These are phyloP conservation scores for Heliothis virescens DNA, from an alignment of 1,140 invertebrate species.

Conservation along the genomic window DNA sequence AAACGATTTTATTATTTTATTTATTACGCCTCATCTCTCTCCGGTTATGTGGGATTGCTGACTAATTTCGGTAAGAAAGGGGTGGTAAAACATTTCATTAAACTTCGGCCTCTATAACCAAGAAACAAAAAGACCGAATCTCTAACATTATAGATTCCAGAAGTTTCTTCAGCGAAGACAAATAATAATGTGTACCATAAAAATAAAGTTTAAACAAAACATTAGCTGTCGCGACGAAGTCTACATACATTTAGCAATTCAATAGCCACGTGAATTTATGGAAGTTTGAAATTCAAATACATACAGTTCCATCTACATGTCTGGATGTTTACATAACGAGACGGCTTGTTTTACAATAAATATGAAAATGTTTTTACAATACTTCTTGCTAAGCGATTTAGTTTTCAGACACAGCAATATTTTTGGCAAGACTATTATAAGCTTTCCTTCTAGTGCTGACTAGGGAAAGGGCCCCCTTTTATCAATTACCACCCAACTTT, in stretches of 20 bases:
- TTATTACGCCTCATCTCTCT: too few relatives aligned
- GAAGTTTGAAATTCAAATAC: conserved; percentile 6
- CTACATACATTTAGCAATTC: conserved; percentile 4
- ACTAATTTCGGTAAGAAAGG: too few relatives aligned
- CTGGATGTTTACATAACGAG: conserved; percentile 4
- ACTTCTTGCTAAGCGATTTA: background rate
- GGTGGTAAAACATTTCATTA: too few relatives aligned
- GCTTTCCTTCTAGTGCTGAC: background rate
- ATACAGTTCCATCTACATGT: conserved; percentile 4
- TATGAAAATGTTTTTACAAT: conserved; percentile 2
- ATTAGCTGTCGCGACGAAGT: conserved; percentile 13
- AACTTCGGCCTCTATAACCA: too few relatives aligned
- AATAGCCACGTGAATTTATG: background rate
- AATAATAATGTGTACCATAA: background rate
- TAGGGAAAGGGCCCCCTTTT: background rate
- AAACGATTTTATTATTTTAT: too few relatives aligned
- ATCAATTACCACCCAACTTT: too few relatives aligned
- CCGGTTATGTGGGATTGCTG: too few relatives aligned
- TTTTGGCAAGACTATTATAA: background rate
- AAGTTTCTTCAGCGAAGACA: too few relatives aligned
- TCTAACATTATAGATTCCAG: too few relatives aligned
- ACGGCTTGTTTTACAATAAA: background rate
- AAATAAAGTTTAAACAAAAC: background rate
- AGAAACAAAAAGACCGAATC: too few relatives aligned
- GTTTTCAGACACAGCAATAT: background rate